Percentiles rank a stretch among this genome's conserved stretches.
Evolutionary conservation across 2,113 vertebrate species (phyloP).

Genomic region (Chloebia gouldiae): DNA sequence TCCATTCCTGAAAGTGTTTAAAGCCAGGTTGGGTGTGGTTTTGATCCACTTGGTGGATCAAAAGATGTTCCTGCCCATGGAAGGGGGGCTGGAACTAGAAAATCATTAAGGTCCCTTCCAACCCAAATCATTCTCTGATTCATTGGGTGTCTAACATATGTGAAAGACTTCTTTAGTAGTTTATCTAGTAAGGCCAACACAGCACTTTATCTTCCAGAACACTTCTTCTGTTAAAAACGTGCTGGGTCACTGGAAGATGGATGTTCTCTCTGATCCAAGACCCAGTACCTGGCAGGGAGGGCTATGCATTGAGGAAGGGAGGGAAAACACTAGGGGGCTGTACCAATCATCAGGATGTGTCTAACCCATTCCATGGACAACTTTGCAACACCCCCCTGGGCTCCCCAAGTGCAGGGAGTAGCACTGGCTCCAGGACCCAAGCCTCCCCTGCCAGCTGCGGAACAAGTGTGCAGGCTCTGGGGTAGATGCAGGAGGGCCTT

Average conservation of each 20-base stretch:
- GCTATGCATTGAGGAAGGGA: neutral
- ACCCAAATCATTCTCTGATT: neutral
- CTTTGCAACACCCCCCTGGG: rapidly evolving
- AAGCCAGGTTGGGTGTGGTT: neutral
- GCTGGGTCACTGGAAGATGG: neutral
- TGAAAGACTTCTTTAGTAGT: neutral
- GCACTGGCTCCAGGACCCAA: rapidly evolving
- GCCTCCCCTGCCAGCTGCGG: rapidly evolving
- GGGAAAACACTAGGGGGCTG: rapidly evolving
- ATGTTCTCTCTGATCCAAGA: neutral
- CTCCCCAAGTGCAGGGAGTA: rapidly evolving
- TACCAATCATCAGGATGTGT: neutral
- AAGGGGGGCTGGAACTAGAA: neutral
- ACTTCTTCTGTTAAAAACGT: neutral
- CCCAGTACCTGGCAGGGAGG: neutral
- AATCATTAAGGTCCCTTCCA: neutral
- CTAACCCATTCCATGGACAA: neutral
- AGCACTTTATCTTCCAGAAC: neutral
- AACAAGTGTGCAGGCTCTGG: neutral
- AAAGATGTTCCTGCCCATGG: neutral
- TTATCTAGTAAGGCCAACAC: neutral
- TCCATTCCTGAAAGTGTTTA: neutral
- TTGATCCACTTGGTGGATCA: neutral
- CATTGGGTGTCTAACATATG: neutral
- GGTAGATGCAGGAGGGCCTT: neutral